Evolutionary conservation across 2,888 invertebrate genomes (phyloP).

Genomic region (Lithophane semibrunnea): DNA sequence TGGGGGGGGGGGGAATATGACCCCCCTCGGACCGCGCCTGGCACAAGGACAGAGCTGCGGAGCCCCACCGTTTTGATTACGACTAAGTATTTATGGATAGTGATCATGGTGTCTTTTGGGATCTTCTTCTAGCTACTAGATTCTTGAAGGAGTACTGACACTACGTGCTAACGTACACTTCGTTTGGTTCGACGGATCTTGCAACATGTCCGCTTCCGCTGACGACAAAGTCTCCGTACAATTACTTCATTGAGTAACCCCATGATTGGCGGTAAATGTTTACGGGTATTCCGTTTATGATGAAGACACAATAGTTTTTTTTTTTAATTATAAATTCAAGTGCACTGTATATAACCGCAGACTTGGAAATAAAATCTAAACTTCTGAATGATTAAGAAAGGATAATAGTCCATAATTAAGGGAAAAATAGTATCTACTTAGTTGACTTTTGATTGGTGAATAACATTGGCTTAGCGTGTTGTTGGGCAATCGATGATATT

Average conservation of each 20-base stretch:
- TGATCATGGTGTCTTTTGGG: not conserved
- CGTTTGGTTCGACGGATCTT: not conserved
- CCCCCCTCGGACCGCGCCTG: too few relatives aligned
- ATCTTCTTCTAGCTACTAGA: not conserved
- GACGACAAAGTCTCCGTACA: not conserved
- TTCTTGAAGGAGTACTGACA: not conserved
- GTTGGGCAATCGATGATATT: conserved; percentile 43
- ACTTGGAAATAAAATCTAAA: conserved; percentile 40
- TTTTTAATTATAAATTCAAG: conserved; percentile 15
- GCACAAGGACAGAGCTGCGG: not conserved
- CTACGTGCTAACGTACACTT: too few relatives aligned
- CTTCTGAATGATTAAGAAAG: conserved; percentile 47
- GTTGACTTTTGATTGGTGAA: conserved; percentile 40
- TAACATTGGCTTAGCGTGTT: conserved; percentile 33
- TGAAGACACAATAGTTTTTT: not conserved
- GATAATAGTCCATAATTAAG: conserved; percentile 46
- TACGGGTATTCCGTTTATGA: not conserved
- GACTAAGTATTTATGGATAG: not conserved
- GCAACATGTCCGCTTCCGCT: too few relatives aligned
- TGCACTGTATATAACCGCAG: conserved; percentile 6
- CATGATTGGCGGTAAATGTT: not conserved
- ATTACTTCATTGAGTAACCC: not conserved
- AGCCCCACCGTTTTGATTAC: not conserved
- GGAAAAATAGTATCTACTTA: conserved; percentile 32
- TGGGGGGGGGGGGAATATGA: too few relatives aligned